phyloP scores from a whole-genome alignment of 1,140 invertebrate species.

The Drosophila mayri region DNA sequence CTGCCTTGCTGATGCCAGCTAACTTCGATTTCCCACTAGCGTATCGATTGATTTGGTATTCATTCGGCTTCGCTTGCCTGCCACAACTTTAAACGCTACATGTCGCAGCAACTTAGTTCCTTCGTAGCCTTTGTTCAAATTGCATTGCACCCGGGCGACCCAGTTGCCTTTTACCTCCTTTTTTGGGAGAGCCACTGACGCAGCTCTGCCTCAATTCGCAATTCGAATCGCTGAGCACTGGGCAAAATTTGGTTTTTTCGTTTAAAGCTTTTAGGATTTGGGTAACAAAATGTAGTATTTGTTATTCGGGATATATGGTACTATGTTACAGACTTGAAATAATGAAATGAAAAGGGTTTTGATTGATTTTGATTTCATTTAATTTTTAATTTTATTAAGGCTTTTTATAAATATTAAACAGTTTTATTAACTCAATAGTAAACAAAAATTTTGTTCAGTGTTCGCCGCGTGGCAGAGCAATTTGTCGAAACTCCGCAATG shows the following conservation, averaged over 20 bases:
- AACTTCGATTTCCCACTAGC: slow-evolving; percentile 70
- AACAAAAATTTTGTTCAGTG: neutral
- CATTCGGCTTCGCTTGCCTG: slow-evolving; percentile 29
- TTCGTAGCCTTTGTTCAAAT: slow-evolving; percentile 59
- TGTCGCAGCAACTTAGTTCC: slow-evolving; percentile 49
- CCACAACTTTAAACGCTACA: slow-evolving; percentile 52
- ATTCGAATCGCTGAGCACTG: slow-evolving; percentile 14
- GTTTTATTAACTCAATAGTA: neutral
- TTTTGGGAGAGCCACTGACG: slow-evolving; percentile 11
- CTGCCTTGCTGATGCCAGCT: slow-evolving; percentile 49
- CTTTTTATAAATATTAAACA: too few relatives aligned
- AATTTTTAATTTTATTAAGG: too few relatives aligned
- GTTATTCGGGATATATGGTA: neutral
- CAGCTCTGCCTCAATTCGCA: neutral
- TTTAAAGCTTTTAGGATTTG: neutral
- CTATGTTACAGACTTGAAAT: neutral
- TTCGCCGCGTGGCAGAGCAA: neutral
- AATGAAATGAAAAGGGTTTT: too few relatives aligned
- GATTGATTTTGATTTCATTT: too few relatives aligned
- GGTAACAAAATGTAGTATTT: neutral
- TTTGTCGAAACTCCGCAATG: slow-evolving; percentile 14
- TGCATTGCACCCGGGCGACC: slow-evolving; percentile 44
- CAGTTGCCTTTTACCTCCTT: slow-evolving; percentile 18
- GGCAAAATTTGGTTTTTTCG: neutral
- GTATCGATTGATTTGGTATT: slow-evolving; percentile 74